Base-by-base conservation (phyloP, 2,113 vertebrate genomes). In the Dipodomys stephensi region DNA sequence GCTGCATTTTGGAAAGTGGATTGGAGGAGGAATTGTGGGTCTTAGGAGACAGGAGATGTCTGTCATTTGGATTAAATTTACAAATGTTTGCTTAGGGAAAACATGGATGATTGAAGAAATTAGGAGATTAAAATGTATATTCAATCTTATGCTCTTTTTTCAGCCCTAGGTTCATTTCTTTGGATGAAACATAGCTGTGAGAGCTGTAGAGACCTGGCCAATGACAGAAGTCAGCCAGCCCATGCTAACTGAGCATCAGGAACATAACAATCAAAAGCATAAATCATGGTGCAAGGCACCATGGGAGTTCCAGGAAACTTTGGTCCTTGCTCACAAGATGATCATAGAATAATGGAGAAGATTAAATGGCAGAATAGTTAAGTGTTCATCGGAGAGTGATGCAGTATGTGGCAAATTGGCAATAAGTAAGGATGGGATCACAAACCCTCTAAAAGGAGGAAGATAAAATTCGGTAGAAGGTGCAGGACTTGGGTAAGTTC, bases 11-110 rank as follows among this genome's bases (percentile, higher is more conserved):
- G 12, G 64, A 35, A 82, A 95, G 82, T 32, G 39, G 49, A 72
- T 57, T 87, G 81, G 81, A 84, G 49, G 3, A 78, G 49, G 32
- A 73, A 92, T 72, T 32, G 44, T 35, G 23, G 10, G 9, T 92
- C 87, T 22, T 79, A 49, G 69, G 62, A 89, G 80, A 83, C 27
- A 93, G 71, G 78, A 89, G 77, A 83, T 53, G 27, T 81, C 49
- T 92, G 32, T 95, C 87, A 71, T 78, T 62, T 7, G 83, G 73
- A 84, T 44, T 78, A 84, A 90, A 86, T 46, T 87, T 62, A 82
- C 6, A 39, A 93, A 89, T 93, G 69, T 95, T 97, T 96, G 71
- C 78, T 78, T 95, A 97, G 91, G 94, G 87, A 91, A 96, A 95
- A 74, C 46, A 83, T 7, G 73, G 89, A 94, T 57, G 80, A 93